These are phyloP conservation scores for Neotoxoptera formosana DNA, from an alignment of 1,140 invertebrate genomes.

Conservation along the genomic window DNA sequence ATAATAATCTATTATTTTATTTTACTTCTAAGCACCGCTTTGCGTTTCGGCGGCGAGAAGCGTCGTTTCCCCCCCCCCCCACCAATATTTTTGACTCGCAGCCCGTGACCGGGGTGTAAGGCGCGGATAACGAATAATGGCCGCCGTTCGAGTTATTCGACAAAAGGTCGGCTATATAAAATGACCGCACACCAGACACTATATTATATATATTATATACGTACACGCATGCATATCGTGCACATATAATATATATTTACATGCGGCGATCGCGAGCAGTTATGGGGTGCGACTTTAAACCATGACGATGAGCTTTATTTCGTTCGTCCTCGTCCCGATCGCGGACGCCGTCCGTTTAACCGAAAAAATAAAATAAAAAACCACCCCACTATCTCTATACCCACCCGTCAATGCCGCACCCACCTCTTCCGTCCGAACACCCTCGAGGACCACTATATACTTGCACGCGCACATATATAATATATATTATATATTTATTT, in stretches of 20 bases:
- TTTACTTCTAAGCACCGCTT: background rate
- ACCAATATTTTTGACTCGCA: too few species aligned
- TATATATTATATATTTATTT: background rate
- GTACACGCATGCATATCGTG: too few species aligned
- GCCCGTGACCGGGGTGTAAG: background rate
- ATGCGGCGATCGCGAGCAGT: background rate
- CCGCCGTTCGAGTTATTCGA: background rate
- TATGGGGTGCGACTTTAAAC: conserved; percentile 31
- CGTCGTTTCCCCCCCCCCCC: too few species aligned
- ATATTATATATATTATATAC: background rate
- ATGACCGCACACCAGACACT: background rate
- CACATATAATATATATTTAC: background rate
- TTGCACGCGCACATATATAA: too few species aligned
- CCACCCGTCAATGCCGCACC: background rate
- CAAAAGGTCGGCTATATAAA: conserved; percentile 40
- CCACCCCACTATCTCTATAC: background rate
- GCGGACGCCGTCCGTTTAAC: too few species aligned
- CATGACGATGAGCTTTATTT: conserved; percentile 3
- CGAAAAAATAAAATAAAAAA: background rate
- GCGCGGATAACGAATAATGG: background rate
- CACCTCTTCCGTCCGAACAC: background rate
- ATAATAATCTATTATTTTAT: background rate
- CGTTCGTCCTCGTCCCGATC: background rate
- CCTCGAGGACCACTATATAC: background rate
- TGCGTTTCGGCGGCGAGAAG: background rate